Evolutionary conservation across 1,140 invertebrate genomes (phyloP).

Genomic region (Berghia stephanieae): DNA sequence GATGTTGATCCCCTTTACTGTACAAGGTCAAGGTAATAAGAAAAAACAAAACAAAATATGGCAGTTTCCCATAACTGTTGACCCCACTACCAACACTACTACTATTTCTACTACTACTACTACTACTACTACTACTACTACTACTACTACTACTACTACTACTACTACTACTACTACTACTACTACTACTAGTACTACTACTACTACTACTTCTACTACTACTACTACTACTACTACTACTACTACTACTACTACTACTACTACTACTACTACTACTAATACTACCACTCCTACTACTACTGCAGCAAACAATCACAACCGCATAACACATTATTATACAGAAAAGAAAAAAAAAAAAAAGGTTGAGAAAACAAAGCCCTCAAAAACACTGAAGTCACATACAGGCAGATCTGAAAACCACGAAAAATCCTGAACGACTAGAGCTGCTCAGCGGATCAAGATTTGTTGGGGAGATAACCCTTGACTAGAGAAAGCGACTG

Average conservation of each 20-base stretch:
- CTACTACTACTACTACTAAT: conserved; percentile 30
- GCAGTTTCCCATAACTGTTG: too few relatives aligned
- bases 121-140: conserved; percentile 30
- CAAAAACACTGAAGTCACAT: too few relatives aligned
- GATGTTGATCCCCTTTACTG: too few relatives aligned
- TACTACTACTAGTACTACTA: conserved; percentile 30
- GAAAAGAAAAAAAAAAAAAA: not conserved
- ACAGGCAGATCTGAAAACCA: too few relatives aligned
- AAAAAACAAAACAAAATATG: too few relatives aligned
- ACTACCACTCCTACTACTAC: conserved; percentile 26
- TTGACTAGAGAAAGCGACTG: too few relatives aligned
- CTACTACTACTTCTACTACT: conserved; percentile 30
- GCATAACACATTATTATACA: too few relatives aligned
- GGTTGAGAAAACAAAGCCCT: too few relatives aligned
- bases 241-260: conserved; percentile 32
- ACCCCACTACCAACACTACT: conserved; percentile 15
- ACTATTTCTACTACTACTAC: conserved; percentile 24
- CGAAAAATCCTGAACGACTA: too few relatives aligned
- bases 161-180: conserved; percentile 31
- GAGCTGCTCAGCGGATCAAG: too few relatives aligned
- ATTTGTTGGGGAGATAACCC: too few relatives aligned
- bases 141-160: conserved; percentile 31
- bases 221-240: conserved; percentile 30
- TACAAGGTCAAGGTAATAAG: too few relatives aligned
- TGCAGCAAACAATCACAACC: conserved; percentile 16